Evolutionary conservation across 2,888 invertebrate species (phyloP).

Genomic region (Spatulosminthurus flaviceps): DNA sequence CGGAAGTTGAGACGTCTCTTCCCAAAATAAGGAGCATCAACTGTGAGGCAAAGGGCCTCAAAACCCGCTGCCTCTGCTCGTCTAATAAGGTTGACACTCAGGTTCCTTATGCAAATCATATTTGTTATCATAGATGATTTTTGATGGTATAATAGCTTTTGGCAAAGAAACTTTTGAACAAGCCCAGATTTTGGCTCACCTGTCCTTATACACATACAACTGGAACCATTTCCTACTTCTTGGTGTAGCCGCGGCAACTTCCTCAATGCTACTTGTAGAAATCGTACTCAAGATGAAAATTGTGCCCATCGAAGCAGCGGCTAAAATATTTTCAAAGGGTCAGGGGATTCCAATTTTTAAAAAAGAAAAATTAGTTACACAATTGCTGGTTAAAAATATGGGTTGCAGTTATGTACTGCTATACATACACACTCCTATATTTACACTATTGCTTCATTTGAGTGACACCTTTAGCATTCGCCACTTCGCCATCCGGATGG

Average conservation of each 20-base stretch:
- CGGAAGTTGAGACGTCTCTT: conserved; percentile 80
- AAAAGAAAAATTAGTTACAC: no score
- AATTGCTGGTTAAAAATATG: no score
- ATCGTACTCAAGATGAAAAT: conserved; percentile 86
- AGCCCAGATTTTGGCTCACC: conserved; percentile 67
- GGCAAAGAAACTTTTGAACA: no score
- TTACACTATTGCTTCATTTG: no score
- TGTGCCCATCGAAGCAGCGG: conserved; percentile 78
- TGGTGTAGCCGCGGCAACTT: conserved; percentile 81
- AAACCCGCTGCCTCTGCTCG: conserved; percentile 82
- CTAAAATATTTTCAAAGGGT: conserved; percentile 68
- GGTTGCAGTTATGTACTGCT: no score
- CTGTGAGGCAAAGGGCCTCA: conserved; percentile 85
- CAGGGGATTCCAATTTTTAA: no score
- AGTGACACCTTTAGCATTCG: conserved; percentile 83
- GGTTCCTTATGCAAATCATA: conserved; percentile 71
- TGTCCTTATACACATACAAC: conserved; percentile 86
- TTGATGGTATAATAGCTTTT: not conserved
- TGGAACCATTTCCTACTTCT: conserved; percentile 87
- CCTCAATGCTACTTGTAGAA: conserved; percentile 86
- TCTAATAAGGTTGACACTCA: conserved; percentile 76
- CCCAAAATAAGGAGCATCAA: conserved; percentile 90
- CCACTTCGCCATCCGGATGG: conserved; percentile 86
- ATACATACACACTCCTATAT: no score
- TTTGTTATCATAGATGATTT: conserved; percentile 48